Conservation (phyloP, 2,113 vertebrate genomes). For the Pungitius pungitius region DNA sequence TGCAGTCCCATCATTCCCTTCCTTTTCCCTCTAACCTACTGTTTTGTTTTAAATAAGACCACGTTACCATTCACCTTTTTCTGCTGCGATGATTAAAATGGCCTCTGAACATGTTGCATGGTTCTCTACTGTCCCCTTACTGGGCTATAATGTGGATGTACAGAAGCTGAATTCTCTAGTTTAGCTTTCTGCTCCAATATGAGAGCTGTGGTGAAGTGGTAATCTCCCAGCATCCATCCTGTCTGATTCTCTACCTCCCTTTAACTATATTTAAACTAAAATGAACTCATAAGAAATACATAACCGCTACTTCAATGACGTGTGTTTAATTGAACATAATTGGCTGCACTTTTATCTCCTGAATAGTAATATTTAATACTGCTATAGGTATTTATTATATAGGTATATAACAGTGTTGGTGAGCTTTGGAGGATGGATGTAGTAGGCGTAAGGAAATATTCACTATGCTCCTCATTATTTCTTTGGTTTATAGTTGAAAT, state of each 20-base stretch:
- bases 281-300: neutral
- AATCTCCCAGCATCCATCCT: neutral
- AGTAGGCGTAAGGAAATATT: neutral
- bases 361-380: neutral
- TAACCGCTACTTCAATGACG: neutral
- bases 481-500: neutral
- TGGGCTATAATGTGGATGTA: too few species aligned
- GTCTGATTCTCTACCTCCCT: neutral
- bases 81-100: neutral
- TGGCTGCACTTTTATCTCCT: neutral
- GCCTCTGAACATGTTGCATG: neutral
- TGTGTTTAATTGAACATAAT: neutral
- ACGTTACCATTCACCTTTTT: neutral
- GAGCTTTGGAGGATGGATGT: neutral
- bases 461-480: neutral
- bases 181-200: neutral
- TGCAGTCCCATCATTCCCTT: neutral
- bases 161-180: neutral
- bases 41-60: neutral
- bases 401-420: neutral
- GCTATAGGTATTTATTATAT: too few species aligned
- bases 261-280: neutral
- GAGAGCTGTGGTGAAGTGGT: neutral
- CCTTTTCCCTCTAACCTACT: neutral
- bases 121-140: neutral